Conservation (phyloP, 2,888 invertebrate species). For the Drosophila parthenogenetica region DNA sequence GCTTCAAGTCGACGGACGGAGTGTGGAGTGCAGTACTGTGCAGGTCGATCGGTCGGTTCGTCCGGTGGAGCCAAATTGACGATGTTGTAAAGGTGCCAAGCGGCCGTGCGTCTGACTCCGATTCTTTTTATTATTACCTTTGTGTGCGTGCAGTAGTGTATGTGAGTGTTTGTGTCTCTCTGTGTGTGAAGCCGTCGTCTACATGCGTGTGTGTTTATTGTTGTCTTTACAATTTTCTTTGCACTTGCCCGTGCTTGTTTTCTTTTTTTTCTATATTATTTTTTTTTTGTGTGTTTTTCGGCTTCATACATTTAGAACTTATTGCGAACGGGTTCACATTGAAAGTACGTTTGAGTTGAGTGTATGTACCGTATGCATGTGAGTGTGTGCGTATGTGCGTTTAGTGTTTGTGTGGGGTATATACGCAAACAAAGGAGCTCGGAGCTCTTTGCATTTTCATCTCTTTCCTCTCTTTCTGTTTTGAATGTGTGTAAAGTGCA, state of each 20-base stretch:
- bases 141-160: conserved; percentile 12
- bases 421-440: conserved; percentile 61
- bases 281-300: conserved; percentile 20
- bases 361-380: conserved; percentile 9
- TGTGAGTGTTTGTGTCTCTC: conserved; percentile 18
- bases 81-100: conserved; percentile 69
- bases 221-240: conserved; percentile 37
- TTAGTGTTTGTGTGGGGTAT: conserved; percentile 35
- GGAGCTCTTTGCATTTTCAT: conserved; percentile 49
- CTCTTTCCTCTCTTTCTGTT: conserved; percentile 46
- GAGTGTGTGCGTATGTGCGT: conserved; percentile 1
- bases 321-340: conserved; percentile 47
- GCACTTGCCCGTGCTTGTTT: conserved; percentile 22
- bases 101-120: conserved; percentile 65
- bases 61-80: conserved; percentile 52
- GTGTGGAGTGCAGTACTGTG: conserved; percentile 31
- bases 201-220: conserved; percentile 49
- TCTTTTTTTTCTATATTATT: too few relatives aligned
- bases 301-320: conserved; percentile 36
- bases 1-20: conserved; percentile 60
- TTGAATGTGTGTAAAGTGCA: conserved; percentile 58
- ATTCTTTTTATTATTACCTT: conserved; percentile 51
- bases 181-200: conserved; percentile 11
- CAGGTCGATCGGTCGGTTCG: conserved; percentile 47
- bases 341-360: conserved; percentile 24